Percentiles rank a stretch among this genome's conserved stretches.
phyloP scores from a whole-genome alignment of 2,797 vertebrate genomes.

The Cyclopterus lumpus region DNA sequence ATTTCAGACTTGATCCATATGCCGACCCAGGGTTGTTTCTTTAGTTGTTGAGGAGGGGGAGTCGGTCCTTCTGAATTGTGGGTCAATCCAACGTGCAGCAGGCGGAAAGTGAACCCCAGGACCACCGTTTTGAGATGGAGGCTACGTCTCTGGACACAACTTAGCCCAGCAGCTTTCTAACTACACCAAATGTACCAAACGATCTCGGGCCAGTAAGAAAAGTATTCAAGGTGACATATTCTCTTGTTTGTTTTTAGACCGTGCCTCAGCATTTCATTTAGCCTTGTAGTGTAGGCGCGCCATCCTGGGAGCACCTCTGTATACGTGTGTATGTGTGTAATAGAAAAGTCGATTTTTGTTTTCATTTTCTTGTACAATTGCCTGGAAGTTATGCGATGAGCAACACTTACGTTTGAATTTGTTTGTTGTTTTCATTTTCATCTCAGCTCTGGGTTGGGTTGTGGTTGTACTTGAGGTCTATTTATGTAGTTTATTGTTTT shows the following conservation, averaged over 20 bases:
- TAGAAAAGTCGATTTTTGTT: not conserved
- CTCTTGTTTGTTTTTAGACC: not conserved
- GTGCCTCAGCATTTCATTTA: not conserved
- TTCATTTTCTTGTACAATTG: slow-evolving; percentile 6
- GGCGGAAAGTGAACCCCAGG: not conserved
- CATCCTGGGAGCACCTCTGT: not conserved
- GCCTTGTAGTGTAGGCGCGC: not conserved
- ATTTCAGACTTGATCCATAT: slow-evolving; percentile 21
- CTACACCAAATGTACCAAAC: slow-evolving; percentile 1
- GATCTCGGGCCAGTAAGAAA: not conserved
- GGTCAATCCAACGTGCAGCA: not conserved
- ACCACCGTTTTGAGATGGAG: not conserved
- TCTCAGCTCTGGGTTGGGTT: not conserved
- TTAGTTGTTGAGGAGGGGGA: not conserved
- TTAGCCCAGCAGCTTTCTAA: not conserved
- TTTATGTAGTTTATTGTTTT: too few species aligned
- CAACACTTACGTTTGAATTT: too few species aligned
- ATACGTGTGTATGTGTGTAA: not conserved
- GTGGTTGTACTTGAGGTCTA: not conserved
- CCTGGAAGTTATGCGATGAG: slow-evolving; percentile 15
- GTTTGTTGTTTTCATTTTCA: not conserved
- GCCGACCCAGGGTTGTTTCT: not conserved
- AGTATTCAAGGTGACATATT: slow-evolving; percentile 11
- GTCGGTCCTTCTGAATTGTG: not conserved
- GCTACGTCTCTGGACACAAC: not conserved